Conservation (phyloP, 2,888 invertebrate genomes). For the Latheticus oryzae region DNA sequence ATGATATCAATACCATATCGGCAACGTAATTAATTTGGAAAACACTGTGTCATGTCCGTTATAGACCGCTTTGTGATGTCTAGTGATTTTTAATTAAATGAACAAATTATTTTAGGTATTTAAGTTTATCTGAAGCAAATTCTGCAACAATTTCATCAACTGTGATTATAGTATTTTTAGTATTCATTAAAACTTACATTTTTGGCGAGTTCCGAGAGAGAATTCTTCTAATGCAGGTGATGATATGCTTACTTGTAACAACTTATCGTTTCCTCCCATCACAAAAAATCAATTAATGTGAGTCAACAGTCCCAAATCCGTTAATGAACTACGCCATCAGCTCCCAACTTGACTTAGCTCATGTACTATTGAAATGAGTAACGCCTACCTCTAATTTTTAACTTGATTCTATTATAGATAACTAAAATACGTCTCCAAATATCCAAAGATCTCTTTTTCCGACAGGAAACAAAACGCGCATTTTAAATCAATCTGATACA, state of each 20-base stretch:
- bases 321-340: conserved; percentile 17
- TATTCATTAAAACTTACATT: no score
- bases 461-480: conserved; percentile 8
- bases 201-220: no score
- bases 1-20: conserved; percentile 35
- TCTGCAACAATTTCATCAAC: no score
- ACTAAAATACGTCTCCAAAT: conserved; percentile 7
- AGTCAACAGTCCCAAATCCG: conserved; percentile 26
- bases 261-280: conserved; percentile 9
- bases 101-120: conserved; percentile 37
- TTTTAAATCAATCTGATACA: no score
- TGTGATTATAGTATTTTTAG: no score
- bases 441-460: conserved; percentile 10
- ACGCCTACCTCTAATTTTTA: conserved; percentile 42
- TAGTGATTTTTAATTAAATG: conserved; percentile 38
- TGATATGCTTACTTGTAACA: not conserved
- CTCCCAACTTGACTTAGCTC: not conserved
- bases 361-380: conserved; percentile 40
- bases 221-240: not conserved
- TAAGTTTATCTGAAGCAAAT: no score
- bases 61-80: conserved; percentile 14
- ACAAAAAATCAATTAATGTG: conserved; percentile 23
- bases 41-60: conserved; percentile 39
- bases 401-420: conserved; percentile 44
- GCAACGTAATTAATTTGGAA: conserved; percentile 39